These are phyloP conservation scores for Drosophila affinis DNA, from an alignment of 2,888 invertebrate species.

Conservation along the genomic window DNA sequence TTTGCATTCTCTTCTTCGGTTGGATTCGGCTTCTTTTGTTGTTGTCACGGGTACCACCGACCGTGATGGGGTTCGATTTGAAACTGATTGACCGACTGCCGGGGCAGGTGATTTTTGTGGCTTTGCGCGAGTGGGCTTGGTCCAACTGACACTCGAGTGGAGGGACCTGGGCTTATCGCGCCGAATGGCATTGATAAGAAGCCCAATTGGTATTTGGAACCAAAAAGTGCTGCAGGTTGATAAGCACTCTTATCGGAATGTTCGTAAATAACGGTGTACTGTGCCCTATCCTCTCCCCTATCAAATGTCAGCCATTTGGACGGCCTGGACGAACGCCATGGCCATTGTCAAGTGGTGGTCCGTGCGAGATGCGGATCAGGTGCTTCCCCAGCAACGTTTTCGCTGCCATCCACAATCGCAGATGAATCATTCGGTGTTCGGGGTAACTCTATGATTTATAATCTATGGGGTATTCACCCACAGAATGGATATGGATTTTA, in stretches of 20 bases:
- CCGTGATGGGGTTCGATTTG: conserved; percentile 11
- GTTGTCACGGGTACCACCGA: conserved; percentile 6
- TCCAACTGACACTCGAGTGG: conserved; percentile 9
- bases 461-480: too few species aligned
- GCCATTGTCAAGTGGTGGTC: not conserved
- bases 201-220: not conserved
- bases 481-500: too few species aligned
- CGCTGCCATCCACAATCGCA: conserved; percentile 1
- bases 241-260: conserved; percentile 27
- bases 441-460: not conserved
- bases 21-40: too few species aligned
- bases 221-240: not conserved
- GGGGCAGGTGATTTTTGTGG: conserved; percentile 22
- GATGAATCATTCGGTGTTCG: not conserved
- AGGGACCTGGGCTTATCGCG: conserved; percentile 16
- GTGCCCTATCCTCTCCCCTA: not conserved
- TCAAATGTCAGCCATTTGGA: not conserved
- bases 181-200: conserved; percentile 7
- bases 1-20: conserved; percentile 40
- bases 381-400: not conserved
- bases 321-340: not conserved
- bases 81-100: conserved; percentile 20
- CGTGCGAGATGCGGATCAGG: not conserved
- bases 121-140: conserved; percentile 1
- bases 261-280: not conserved